Conservation (phyloP, 2,113 vertebrate species). For the Puntigrus tetrazona region DNA sequence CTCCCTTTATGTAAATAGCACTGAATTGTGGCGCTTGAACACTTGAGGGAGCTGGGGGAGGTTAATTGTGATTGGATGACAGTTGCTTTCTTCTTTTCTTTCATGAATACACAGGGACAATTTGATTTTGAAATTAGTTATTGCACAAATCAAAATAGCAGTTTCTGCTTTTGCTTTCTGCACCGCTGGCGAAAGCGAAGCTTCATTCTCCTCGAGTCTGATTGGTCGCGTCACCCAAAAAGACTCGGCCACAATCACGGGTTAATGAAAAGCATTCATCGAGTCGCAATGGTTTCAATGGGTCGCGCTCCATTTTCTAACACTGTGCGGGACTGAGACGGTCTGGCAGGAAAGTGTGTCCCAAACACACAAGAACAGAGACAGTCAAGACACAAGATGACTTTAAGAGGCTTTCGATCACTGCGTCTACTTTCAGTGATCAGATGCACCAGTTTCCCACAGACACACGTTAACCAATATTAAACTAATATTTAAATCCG, state of each 20-base stretch:
- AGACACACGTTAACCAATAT: background rate
- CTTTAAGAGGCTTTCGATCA: background rate
- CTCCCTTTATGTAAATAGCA: slow-evolving; percentile 10
- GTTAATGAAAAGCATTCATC: background rate
- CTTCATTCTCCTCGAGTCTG: background rate
- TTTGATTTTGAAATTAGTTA: slow-evolving; percentile 19
- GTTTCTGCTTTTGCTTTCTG: background rate
- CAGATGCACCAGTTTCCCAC: background rate
- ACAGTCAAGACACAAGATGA: background rate
- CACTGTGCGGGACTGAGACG: background rate
- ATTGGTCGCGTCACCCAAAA: background rate
- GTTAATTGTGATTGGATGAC: slow-evolving; percentile 23
- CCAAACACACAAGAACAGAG: background rate
- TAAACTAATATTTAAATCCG: background rate
- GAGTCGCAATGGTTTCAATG: background rate
- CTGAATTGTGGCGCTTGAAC: background rate
- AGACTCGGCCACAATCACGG: background rate
- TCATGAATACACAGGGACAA: background rate
- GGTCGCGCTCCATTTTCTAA: background rate
- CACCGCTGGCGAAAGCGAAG: background rate
- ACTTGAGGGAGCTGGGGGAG: background rate
- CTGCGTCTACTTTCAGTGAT: no score
- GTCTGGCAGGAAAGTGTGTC: background rate
- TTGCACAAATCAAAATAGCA: background rate
- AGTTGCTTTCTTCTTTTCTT: background rate